Evolutionary conservation across 2,888 invertebrate genomes (phyloP).

Genomic region (Andrena camellia): DNA sequence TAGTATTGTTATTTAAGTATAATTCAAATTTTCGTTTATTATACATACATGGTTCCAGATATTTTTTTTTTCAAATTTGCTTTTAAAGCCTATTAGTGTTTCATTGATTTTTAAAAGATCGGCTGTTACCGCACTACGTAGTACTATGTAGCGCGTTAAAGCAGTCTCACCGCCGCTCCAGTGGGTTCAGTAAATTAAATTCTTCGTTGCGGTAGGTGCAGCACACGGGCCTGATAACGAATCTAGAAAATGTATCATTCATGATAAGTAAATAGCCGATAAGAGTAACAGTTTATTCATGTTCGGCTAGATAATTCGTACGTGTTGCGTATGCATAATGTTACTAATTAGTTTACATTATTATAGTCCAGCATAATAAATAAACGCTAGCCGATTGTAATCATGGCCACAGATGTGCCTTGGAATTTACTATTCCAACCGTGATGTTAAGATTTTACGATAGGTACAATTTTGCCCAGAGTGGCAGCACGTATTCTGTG

Average conservation of each 20-base stretch:
- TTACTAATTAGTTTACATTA: constrained; percentile 65
- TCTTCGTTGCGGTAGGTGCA: too few species aligned
- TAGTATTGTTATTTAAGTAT: too few species aligned
- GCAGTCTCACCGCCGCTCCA: too few species aligned
- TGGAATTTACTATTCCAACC: constrained; percentile 20
- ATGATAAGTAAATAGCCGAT: constrained; percentile 56
- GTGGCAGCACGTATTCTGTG: background rate
- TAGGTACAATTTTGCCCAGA: too few species aligned
- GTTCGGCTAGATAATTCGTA: constrained; percentile 50
- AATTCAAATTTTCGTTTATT: too few species aligned
- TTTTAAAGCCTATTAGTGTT: too few species aligned
- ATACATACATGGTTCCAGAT: too few species aligned
- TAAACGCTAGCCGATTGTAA: constrained; percentile 22
- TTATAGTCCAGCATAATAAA: constrained; percentile 45
- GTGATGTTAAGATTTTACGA: constrained; percentile 15
- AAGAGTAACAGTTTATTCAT: constrained; percentile 49
- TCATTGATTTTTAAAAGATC: too few species aligned
- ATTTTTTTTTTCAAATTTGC: too few species aligned
- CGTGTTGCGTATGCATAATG: constrained; percentile 68
- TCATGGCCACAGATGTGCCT: background rate
- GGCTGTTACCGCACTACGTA: too few species aligned
- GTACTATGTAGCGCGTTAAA: too few species aligned
- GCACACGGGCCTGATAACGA: constrained; percentile 44
- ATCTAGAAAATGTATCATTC: constrained; percentile 71
- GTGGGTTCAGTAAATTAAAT: too few species aligned